phyloP scores from a whole-genome alignment of 1,140 invertebrate species.

The Hycleus phaleratus region DNA sequence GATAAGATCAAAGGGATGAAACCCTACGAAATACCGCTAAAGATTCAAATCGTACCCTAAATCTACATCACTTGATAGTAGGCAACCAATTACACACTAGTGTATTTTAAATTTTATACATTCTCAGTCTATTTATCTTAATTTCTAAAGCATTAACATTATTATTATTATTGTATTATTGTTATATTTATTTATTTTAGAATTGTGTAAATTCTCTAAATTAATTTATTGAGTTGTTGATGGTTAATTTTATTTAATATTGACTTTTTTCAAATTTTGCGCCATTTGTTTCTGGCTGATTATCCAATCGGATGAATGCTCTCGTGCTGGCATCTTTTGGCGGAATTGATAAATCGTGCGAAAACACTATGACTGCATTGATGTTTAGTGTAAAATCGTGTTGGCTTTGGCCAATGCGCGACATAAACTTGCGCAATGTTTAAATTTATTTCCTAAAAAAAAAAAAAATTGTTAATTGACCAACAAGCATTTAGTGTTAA shows the following conservation, averaged over 20 bases:
- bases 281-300: background rate
- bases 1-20: too few species aligned
- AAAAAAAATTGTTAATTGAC: background rate
- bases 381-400: slow-evolving; percentile 5
- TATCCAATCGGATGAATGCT: background rate
- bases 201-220: too few species aligned
- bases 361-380: slow-evolving; percentile 10
- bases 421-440: background rate
- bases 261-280: too few species aligned
- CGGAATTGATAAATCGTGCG: slow-evolving; percentile 1
- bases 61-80: background rate
- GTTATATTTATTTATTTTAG: too few species aligned
- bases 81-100: background rate
- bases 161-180: too few species aligned
- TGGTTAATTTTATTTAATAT: too few species aligned
- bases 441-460: background rate
- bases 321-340: slow-evolving; percentile 17
- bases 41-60: too few species aligned
- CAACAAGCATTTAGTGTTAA: background rate
- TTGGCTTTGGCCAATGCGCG: slow-evolving; percentile 15
- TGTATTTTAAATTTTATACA: too few species aligned
- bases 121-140: too few species aligned
- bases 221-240: too few species aligned
- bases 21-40: too few species aligned
- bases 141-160: too few species aligned